Evolutionary conservation across 2,888 invertebrate genomes (phyloP).

Genomic region (Tipula vernalis): DNA sequence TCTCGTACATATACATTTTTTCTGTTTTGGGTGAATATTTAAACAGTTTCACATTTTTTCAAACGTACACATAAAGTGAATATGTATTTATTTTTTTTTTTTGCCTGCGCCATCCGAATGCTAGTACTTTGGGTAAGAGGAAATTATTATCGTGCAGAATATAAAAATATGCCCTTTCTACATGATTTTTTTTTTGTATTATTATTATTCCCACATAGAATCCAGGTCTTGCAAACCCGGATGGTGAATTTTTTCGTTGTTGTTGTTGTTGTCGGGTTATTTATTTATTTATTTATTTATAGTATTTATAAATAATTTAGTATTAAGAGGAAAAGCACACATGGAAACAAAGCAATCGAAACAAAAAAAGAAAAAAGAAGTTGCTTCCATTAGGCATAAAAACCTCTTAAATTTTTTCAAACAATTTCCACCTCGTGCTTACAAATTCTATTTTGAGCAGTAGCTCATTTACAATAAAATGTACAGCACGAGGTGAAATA

Average conservation of each 20-base stretch:
- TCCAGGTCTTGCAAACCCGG: background rate
- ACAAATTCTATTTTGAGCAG: no score
- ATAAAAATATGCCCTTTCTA: background rate
- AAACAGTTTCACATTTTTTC: background rate
- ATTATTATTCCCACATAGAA: background rate
- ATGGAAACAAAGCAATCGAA: no score
- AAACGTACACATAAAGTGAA: background rate
- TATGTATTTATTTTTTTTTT: background rate
- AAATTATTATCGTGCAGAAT: background rate
- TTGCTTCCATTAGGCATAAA: no score
- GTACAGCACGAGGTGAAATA: no score
- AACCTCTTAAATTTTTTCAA: no score
- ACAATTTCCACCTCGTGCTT: no score
- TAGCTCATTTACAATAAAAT: no score
- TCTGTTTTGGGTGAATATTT: background rate
- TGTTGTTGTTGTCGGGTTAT: background rate
- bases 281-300: no score
- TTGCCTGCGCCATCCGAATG: background rate
- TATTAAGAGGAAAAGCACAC: no score
- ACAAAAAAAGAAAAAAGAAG: no score
- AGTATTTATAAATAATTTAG: no score
- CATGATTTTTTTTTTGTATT: background rate
- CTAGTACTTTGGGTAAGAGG: background rate
- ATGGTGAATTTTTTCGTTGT: background rate
- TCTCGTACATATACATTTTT: background rate